Conservation (phyloP, 2,113 vertebrate species). For the Psilopogon haemacephalus region DNA sequence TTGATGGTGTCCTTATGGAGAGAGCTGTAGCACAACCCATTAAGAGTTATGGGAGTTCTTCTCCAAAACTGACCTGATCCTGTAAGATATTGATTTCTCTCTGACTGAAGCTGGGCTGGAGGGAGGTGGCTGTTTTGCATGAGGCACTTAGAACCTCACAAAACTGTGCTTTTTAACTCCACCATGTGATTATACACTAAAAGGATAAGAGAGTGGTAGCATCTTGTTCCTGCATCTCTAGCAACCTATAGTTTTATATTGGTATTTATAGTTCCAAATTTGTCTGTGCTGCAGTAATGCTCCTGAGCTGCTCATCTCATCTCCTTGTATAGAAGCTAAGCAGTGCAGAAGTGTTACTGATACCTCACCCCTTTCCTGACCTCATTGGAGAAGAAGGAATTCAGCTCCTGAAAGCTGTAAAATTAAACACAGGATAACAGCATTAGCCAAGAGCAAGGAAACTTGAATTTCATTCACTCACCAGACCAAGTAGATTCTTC, state of each 20-base stretch:
- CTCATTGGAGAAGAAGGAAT: neutral
- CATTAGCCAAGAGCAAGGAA: neutral
- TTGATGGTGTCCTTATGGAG: neutral
- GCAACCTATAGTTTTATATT: neutral
- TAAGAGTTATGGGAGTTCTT: neutral
- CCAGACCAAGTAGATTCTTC: neutral
- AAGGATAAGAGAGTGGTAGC: neutral
- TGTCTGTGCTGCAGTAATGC: neutral
- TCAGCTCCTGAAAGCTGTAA: neutral
- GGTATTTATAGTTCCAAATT: neutral
- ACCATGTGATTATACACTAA: neutral
- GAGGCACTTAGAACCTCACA: neutral
- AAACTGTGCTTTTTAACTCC: neutral
- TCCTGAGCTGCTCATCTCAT: neutral
- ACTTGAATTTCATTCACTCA: neutral
- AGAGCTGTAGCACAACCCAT: neutral
- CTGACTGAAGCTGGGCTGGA: neutral
- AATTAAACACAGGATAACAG: neutral
- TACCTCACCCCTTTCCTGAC: neutral
- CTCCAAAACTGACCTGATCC: neutral
- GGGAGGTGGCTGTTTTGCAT: neutral
- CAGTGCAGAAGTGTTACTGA: neutral
- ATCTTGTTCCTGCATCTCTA: neutral
- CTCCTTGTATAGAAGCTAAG: conserved; percentile 6
- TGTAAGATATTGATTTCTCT: neutral